Evolutionary conservation across 2,888 invertebrate species (phyloP).

Genomic region (Lasius platythorax): DNA sequence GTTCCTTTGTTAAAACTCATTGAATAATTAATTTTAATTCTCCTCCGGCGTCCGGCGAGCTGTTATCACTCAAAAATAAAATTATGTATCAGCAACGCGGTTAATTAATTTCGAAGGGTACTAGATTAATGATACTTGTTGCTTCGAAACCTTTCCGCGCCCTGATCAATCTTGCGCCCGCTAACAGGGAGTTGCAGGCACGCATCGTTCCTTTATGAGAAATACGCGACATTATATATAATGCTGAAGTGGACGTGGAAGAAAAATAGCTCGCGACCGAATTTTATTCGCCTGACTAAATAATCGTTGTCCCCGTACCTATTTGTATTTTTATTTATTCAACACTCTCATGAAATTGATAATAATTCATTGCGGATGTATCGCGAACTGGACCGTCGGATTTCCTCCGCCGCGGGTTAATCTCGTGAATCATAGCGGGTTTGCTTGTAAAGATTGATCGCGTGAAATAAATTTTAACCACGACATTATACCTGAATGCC

Average conservation of each 20-base stretch:
- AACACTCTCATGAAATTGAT: slow-evolving; percentile 26
- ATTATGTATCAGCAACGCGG: slow-evolving; percentile 42
- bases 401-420: slow-evolving; percentile 71
- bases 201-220: slow-evolving; percentile 44
- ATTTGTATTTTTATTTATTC: slow-evolving; percentile 38
- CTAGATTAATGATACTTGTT: slow-evolving; percentile 57
- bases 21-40: slow-evolving; percentile 54
- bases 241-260: not conserved
- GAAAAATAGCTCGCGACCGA: slow-evolving; percentile 9
- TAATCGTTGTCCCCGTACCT: slow-evolving; percentile 9
- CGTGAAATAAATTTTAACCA: slow-evolving; percentile 61
- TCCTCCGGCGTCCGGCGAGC: slow-evolving; percentile 16
- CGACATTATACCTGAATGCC: slow-evolving; percentile 47
- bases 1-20: not conserved
- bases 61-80: slow-evolving; percentile 48
- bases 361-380: slow-evolving; percentile 28
- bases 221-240: not conserved
- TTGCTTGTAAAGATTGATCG: slow-evolving; percentile 66
- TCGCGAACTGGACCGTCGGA: slow-evolving; percentile 61
- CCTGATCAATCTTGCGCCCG: slow-evolving; percentile 46
- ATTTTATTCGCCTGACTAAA: slow-evolving; percentile 2
- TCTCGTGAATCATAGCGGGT: slow-evolving; percentile 73
- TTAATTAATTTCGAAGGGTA: slow-evolving; percentile 34
- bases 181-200: slow-evolving; percentile 16
- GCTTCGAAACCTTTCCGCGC: slow-evolving; percentile 41